Conservation (phyloP, 2,888 invertebrate species). For the Epirrhoe alternata region DNA sequence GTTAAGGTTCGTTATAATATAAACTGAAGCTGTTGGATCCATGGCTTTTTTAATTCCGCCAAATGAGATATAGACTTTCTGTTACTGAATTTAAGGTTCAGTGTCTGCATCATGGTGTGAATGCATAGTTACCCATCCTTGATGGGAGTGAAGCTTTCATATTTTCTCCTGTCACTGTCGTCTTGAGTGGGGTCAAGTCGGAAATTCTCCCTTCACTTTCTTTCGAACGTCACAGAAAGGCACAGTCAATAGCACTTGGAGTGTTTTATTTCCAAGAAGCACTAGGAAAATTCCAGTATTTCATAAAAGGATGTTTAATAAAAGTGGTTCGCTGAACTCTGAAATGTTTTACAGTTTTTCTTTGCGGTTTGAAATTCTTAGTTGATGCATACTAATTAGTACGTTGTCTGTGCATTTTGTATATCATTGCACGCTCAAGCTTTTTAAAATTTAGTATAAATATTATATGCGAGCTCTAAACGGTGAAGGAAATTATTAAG, state of each 20-base stretch:
- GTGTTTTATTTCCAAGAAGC: constrained; percentile 25
- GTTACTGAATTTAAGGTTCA: background rate
- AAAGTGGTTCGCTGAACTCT: constrained; percentile 24
- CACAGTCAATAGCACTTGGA: constrained; percentile 28
- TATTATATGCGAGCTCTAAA: too few species aligned
- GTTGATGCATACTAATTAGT: constrained; percentile 34
- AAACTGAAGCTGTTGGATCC: background rate
- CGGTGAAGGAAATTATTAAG: too few species aligned
- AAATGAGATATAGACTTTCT: background rate
- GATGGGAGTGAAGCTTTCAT: constrained; percentile 12
- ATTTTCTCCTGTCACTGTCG: constrained; percentile 46
- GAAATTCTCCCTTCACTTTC: constrained; percentile 53
- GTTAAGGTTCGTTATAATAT: background rate
- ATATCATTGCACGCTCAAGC: background rate
- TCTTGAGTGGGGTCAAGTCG: constrained; percentile 62
- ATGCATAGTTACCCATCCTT: background rate
- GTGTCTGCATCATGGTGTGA: background rate
- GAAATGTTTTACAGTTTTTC: constrained; percentile 19
- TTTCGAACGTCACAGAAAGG: constrained; percentile 34
- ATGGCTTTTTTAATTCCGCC: background rate
- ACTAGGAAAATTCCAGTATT: constrained; percentile 12
- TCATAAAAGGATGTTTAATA: constrained; percentile 22
- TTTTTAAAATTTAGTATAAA: background rate
- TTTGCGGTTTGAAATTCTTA: constrained; percentile 26
- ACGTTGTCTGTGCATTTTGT: constrained; percentile 12